Base-by-base conservation (phyloP, 2,888 invertebrate genomes). In the Laspeyria flexula region DNA sequence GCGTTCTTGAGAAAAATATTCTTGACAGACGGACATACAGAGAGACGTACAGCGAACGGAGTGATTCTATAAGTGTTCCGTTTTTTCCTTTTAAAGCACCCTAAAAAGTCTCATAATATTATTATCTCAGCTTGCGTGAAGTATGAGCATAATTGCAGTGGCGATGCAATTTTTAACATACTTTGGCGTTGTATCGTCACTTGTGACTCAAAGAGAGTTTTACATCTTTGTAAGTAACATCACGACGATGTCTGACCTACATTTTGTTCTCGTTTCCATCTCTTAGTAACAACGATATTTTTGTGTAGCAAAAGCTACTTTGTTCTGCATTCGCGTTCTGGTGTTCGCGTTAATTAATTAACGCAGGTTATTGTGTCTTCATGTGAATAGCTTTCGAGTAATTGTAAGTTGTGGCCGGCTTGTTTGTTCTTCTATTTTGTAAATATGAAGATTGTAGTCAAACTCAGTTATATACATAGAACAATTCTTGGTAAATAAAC, bases 301-400 rank as follows among this genome's bases (percentile, higher is more conserved):
- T 85, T 83, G 82, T 81, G 75, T 72, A 75, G 73, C 73, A 79
- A 77, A 80, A 73, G 77, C 75, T 76, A 81, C 81, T 84, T 83
- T 83, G 85, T 83, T 77, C 69, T 68, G 64, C 73, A 74, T 79
- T 76, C 66, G 72, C 71, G 40, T 73, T 76, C 79, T 76, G 55
- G 75, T n/a, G n/a, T n/a, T n/a, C n/a, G 70, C 71, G 80, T 79
- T 84, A 80, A 86, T 86, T 88, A 85, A 87, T 85, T 84, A 85
- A 81, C 47, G 49, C 51, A 15, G 46, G 44, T 31, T 65, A 50
- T 68, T 51, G 47, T 46, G 55, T 66, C 59, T 57, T 57, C 52
- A 39, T 60, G 50, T 52, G 33, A 45, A 43, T 40, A 44, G 52
- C 43, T 59, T 66, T 63, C 47, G 44, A 47, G 56, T 35, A 50